Evolutionary conservation across 2,888 invertebrate genomes (phyloP).

Genomic region (Anoplius nigerrimus): DNA sequence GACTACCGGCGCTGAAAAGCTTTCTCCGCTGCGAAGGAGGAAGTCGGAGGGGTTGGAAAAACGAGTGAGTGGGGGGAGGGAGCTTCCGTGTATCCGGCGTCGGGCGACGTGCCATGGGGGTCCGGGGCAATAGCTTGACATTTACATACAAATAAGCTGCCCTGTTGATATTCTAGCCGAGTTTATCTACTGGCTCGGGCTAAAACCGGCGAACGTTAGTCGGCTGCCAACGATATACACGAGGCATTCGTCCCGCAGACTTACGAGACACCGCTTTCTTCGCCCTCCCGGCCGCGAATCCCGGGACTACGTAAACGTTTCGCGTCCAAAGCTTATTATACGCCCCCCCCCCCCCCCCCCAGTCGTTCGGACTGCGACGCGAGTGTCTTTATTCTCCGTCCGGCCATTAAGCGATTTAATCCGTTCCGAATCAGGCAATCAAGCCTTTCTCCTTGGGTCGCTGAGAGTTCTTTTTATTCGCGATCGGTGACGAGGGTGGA

Average conservation of each 20-base stretch:
- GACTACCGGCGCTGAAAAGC: constrained; percentile 36
- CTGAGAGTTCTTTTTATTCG: constrained; percentile 34
- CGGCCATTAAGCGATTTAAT: constrained; percentile 50
- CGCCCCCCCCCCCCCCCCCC: too few species aligned
- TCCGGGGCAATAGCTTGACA: constrained; percentile 49
- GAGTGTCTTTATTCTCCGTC: constrained; percentile 23
- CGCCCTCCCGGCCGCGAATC: constrained; percentile 9
- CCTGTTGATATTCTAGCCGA: constrained; percentile 57
- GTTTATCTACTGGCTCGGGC: constrained; percentile 51
- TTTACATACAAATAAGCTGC: constrained; percentile 66
- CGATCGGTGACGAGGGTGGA: constrained; percentile 9
- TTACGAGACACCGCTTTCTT: not conserved
- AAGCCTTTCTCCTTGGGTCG: constrained; percentile 26
- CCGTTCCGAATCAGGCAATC: constrained; percentile 45
- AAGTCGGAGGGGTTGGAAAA: not conserved
- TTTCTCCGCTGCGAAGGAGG: constrained; percentile 23
- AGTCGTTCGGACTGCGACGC: too few species aligned
- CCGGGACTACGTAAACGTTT: too few species aligned
- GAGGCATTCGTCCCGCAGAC: not conserved
- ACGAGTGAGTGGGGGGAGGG: not conserved
- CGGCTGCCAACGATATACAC: not conserved
- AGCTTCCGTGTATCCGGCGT: constrained; percentile 27
- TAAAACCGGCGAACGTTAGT: constrained; percentile 20
- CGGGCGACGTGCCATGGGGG: constrained; percentile 25
- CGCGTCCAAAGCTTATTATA: too few species aligned